Evolutionary conservation across 1,140 invertebrate species (phyloP).

Genomic region (Trichogramma pretiosum): DNA sequence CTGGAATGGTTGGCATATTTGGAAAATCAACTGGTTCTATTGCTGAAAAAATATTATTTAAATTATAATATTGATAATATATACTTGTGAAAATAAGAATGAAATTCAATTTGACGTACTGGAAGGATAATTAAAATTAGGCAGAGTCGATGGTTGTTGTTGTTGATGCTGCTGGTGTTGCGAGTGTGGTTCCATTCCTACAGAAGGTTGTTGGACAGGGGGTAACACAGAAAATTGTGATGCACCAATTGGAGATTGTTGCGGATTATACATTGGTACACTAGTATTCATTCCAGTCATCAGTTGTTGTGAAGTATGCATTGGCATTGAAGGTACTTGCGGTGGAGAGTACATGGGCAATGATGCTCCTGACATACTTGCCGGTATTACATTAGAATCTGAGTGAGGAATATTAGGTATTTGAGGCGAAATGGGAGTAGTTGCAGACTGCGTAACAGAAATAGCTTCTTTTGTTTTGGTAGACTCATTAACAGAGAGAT

Average conservation of each 20-base stretch:
- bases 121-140: conserved; percentile 21
- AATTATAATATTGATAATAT: too few relatives aligned
- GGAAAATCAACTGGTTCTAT: conserved; percentile 23
- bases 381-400: conserved; percentile 5
- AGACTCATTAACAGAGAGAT: too few relatives aligned
- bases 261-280: conserved; percentile 8
- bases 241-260: background rate
- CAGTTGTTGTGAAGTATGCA: conserved; percentile 12
- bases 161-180: too few relatives aligned
- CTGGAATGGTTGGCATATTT: conserved; percentile 48
- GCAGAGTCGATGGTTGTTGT: too few relatives aligned
- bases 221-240: conserved; percentile 4
- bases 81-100: background rate
- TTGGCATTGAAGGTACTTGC: background rate
- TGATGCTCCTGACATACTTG: background rate
- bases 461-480: conserved; percentile 12
- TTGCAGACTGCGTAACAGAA: conserved; percentile 5
- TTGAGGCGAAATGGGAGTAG: conserved; percentile 10
- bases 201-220: too few relatives aligned
- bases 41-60: conserved; percentile 22
- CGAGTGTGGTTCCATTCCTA: too few relatives aligned
- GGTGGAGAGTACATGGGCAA: conserved; percentile 10
- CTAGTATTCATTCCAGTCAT: too few relatives aligned
- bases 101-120: conserved; percentile 26
- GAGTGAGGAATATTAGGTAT: conserved; percentile 12